phyloP scores from a whole-genome alignment of 92 coral and sea anemone genomes.

The Parazoanthus darwini region DNA sequence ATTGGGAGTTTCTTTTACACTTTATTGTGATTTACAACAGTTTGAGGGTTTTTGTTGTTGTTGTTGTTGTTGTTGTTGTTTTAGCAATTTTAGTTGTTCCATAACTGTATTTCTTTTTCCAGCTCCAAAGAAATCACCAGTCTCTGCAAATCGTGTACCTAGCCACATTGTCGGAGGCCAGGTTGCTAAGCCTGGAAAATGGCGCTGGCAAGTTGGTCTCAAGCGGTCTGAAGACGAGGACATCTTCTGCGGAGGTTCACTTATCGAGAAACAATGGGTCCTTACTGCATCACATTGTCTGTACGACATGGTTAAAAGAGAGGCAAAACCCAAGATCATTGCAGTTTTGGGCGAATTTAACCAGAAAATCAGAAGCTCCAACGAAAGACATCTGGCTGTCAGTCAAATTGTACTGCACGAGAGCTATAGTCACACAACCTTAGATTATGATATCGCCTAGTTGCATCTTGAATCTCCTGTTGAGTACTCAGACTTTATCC shows the following conservation, averaged over 20 bases:
- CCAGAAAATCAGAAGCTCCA: conserved; percentile 15
- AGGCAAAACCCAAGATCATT: conserved; percentile 39
- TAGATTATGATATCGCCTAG: conserved; percentile 51
- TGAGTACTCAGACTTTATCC: conserved; percentile 40
- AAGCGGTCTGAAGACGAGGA: conserved; percentile 42
- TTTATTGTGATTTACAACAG: neutral
- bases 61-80: no score
- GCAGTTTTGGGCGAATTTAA: conserved; percentile 33
- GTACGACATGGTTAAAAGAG: conserved; percentile 47
- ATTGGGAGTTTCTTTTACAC: no score
- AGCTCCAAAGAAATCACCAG: neutral
- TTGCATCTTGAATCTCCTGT: conserved; percentile 50
- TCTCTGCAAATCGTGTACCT: conserved; percentile 37
- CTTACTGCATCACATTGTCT: conserved; percentile 62
- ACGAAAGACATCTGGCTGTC: conserved; percentile 25
- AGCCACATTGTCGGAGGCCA: conserved; percentile 60
- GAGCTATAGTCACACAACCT: conserved; percentile 21
- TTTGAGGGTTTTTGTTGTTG: neutral
- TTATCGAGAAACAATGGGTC: conserved; percentile 55
- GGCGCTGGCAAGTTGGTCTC: conserved; percentile 69
- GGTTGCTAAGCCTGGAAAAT: conserved; percentile 48
- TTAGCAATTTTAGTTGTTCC: neutral
- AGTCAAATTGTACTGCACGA: conserved; percentile 4
- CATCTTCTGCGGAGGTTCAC: conserved; percentile 61
- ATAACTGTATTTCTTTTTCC: neutral